Evolutionary conservation across 2,888 invertebrate genomes (phyloP).

Genomic region (Anthophora plumipes): DNA sequence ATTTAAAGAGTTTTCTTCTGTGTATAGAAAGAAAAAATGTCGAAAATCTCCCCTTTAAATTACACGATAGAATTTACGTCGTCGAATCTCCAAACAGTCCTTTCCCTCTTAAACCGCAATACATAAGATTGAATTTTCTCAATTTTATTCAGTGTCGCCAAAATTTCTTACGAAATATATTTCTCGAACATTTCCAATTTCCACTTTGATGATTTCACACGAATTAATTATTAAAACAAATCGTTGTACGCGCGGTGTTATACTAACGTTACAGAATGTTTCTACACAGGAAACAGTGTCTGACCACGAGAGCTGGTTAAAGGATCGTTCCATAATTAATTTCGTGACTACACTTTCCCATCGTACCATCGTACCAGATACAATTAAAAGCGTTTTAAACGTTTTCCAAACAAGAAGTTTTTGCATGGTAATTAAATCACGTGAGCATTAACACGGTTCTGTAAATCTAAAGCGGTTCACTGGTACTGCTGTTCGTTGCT

Average conservation of each 20-base stretch:
- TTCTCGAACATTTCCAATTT: background rate
- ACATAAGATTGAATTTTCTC: too few species aligned
- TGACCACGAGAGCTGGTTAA: constrained; percentile 27
- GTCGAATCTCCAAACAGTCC: too few species aligned
- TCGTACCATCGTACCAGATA: background rate
- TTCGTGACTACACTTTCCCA: constrained; percentile 32
- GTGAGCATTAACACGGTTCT: constrained; percentile 37
- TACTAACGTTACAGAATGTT: constrained; percentile 14
- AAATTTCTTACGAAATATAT: background rate
- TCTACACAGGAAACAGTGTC: constrained; percentile 23
- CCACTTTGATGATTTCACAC: background rate
- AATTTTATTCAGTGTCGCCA: too few species aligned
- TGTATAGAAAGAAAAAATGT: background rate
- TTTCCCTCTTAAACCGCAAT: background rate
- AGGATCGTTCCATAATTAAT: constrained; percentile 57
- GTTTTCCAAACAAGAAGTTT: constrained; percentile 26
- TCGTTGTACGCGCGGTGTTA: constrained; percentile 16
- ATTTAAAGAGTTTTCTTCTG: background rate
- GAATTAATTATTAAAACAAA: constrained; percentile 36
- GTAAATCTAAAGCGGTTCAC: constrained; percentile 33
- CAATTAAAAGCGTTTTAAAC: constrained; percentile 50
- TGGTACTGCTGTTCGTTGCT: constrained; percentile 16
- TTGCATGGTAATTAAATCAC: constrained; percentile 37
- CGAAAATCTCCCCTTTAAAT: background rate
- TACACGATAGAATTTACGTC: background rate